phyloP scores from a whole-genome alignment of 2,113 vertebrate genomes.

The Labeo catla region DNA sequence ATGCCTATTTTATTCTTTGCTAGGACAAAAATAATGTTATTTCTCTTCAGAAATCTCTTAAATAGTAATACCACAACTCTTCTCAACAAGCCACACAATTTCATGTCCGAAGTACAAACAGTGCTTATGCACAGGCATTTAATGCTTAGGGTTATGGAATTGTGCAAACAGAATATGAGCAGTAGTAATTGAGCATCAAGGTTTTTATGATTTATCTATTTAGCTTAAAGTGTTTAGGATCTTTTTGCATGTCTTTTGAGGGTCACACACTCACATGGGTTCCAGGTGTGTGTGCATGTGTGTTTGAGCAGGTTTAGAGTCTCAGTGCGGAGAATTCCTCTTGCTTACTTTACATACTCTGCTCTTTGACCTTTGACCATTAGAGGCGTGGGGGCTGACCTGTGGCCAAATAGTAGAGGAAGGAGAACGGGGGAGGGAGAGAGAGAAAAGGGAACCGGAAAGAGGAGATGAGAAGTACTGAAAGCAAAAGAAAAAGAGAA shows the following conservation, averaged over 20 bases:
- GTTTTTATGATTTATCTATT: neutral
- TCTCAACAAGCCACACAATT: neutral
- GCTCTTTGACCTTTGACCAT: slow-evolving; percentile 54
- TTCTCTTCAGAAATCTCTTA: neutral
- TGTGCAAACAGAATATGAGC: neutral
- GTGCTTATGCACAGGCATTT: neutral
- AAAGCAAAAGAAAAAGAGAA: slow-evolving; percentile 4
- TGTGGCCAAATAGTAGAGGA: slow-evolving; percentile 28
- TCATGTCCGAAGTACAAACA: neutral
- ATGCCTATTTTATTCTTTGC: neutral
- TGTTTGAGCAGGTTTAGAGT: slow-evolving; percentile 26
- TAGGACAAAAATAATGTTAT: neutral
- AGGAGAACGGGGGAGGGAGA: slow-evolving; percentile 62
- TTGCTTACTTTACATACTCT: slow-evolving; percentile 50
- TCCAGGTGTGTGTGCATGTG: slow-evolving; percentile 11
- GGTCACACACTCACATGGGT: neutral
- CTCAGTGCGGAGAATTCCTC: slow-evolving; percentile 48
- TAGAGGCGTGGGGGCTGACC: slow-evolving; percentile 43
- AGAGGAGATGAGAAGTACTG: slow-evolving; percentile 46
- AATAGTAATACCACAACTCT: neutral
- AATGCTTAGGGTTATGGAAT: neutral
- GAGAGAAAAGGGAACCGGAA: slow-evolving; percentile 23
- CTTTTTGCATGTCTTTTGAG: slow-evolving; percentile 3
- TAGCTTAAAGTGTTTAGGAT: slow-evolving; percentile 25
- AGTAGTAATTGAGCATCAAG: neutral